These are phyloP conservation scores for Rhabdomys pumilio DNA, from an alignment of 2,797 vertebrate species.

Conservation along the genomic window DNA sequence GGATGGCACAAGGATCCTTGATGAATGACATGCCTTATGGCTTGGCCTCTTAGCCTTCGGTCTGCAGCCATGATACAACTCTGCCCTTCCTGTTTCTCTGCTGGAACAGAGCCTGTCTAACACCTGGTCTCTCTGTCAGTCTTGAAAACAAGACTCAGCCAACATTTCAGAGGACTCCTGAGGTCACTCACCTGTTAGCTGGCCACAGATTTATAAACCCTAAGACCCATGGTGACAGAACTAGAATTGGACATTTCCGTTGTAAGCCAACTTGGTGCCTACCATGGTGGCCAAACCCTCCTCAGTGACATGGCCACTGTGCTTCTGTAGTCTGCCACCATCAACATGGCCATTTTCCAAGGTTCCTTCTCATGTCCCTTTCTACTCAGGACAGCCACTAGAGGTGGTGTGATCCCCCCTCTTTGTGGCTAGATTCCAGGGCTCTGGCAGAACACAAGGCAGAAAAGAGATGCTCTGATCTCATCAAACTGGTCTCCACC, in stretches of 20 bases:
- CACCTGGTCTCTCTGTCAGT: neutral
- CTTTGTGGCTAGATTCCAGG: too few relatives aligned
- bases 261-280: neutral
- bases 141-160: fast-evolving
- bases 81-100: fast-evolving
- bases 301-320: too few relatives aligned
- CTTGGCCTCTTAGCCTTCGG: neutral
- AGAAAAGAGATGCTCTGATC: neutral
- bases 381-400: neutral
- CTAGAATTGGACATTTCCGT: neutral
- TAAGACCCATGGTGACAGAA: fast-evolving
- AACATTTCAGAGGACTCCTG: too few relatives aligned
- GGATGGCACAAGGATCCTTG: fast-evolving
- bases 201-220: neutral
- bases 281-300: too few relatives aligned
- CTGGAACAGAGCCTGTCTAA: fast-evolving
- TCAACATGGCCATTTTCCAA: fast-evolving
- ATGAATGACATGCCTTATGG: too few relatives aligned
- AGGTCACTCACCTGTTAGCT: neutral
- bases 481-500: fast-evolving
- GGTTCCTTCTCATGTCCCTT: neutral
- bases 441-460: neutral
- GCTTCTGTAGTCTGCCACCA: neutral
- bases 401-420: too few relatives aligned
- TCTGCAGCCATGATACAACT: neutral